phyloP scores from a whole-genome alignment of 2,888 invertebrate genomes.

The Cephus nigrinus region DNA sequence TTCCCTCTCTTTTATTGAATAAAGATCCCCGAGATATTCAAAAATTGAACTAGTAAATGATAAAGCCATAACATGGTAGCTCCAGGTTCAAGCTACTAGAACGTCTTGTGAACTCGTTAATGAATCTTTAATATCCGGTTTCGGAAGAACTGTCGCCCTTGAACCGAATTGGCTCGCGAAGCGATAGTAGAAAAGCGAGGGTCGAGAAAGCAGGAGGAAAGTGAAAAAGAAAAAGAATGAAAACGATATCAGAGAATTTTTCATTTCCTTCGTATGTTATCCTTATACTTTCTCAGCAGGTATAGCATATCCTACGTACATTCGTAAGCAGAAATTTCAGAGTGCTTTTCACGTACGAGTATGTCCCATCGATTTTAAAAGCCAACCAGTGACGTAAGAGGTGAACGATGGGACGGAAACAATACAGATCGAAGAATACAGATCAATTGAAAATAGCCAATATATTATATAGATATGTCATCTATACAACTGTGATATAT shows the following conservation, averaged over 20 bases:
- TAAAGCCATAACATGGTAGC: not conserved
- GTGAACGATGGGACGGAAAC: not conserved
- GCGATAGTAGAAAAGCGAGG: not conserved
- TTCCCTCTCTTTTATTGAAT: not conserved
- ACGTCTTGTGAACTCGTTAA: not conserved
- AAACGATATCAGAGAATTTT: not conserved
- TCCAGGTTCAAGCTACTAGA: not conserved
- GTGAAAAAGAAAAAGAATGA: not conserved
- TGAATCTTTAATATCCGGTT: not conserved
- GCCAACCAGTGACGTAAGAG: not conserved
- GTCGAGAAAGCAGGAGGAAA: not conserved
- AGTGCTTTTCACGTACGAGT: not conserved
- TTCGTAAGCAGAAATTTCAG: not conserved
- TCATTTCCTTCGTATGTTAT: not conserved
- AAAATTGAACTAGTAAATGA: not conserved
- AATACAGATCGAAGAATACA: not conserved
- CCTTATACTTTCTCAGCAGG: not conserved
- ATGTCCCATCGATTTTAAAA: not conserved
- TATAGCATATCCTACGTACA: not conserved
- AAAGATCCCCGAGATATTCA: not conserved
- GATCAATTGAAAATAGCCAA: not conserved
- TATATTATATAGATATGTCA: not conserved
- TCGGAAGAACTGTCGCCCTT: not conserved
- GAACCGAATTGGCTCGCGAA: not conserved
- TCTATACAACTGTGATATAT: not conserved